Base-by-base conservation (phyloP, 2,113 vertebrate species). In the Menura novaehollandiae region DNA sequence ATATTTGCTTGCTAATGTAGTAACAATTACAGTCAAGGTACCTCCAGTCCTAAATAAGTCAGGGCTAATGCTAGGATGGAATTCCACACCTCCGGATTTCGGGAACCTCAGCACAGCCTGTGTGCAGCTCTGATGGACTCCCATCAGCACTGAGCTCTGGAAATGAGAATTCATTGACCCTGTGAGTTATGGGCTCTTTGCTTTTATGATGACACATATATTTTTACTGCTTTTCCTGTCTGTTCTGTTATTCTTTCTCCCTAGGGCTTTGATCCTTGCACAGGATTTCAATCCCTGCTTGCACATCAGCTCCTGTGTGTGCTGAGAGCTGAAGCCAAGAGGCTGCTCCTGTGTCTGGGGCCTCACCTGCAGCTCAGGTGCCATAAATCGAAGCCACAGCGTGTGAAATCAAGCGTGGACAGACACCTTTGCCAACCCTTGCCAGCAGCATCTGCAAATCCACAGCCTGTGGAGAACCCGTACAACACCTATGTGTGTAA, bases 401-500 rank as follows among this genome's bases (percentile, higher is more conserved):
- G 10, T 5, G 37, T 35, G 60, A 46, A 68, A 71, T 28, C 44
- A 16, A 56, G 24, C 1, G 0, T n/a, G 52, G 80, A 26, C 52
- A 64, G 27, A 26, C 7, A 33, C 23, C 15, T 67, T 58, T 81
- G 80, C 43, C 43, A 68, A 0, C 6, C 19, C 12, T 3, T 28
- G 22, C 37, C 49, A 64, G 56, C 27, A 56, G 46, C 44, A n/a
- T 7, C 72, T 59, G 33, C 10, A n/a, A 52, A 78, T 4, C 18
- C 52, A 41, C 64, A 78, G 39, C 63, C 56, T 63, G 15, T 24
- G 11, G 2, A 2, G 6, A 79, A 52, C 13, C 53, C 47, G 14
- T 8, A 26, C 11, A 7, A 0, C 3, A 33, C 8, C 7, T 51
- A 11, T 17, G 0, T 4, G 32, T 0, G 3, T 11, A 72, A 33